Base-by-base conservation (phyloP, 1,140 invertebrate species). In the Drosophila prosaltans region DNA sequence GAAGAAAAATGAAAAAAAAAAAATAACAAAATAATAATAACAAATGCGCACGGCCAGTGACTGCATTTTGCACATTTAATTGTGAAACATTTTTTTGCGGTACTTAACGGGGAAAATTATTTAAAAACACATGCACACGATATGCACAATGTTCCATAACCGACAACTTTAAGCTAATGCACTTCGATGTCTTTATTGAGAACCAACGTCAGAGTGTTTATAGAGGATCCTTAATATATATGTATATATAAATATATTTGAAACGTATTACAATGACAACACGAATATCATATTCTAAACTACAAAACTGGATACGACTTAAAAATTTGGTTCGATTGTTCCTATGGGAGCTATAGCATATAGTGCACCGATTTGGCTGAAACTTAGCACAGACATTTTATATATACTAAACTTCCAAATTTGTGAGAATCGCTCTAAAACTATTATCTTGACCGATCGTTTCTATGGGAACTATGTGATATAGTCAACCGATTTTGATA, bases 21-120 rank as follows among this genome's bases (percentile, higher is more conserved):
- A 67, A 72, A 69, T 69, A 65, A 73, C 73, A 60, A 51, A 73
- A 65, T 64, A 36, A 26, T 65, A 76, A 77, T 73, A 65, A 73
- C 73, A 60, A 65, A 71, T 57, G 71, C 61, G 65, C 70, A 61
- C 43, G 51, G 67, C 67, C 61, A 51, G 45, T 51, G 45, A 51
- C 24, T 74, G 55, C 61, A 61, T 65, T 76, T 73, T 64, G 64
- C 69, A 64, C 41, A 68, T 72, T 68, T 67, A 72, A 68, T 59
- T 67, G 61, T 55, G 40, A 65, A 69, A 65, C 61, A 69, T 69
- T 74, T 74, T 63, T 71, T 48, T 57, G 10, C 26, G 10, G 32
- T 65, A 65, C 21, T 28, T 65, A 57, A 51, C 21, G 45, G 7
- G 8, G 21, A 51, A 51, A 51, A 26, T 26, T 51, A 51, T 51